These are phyloP conservation scores for Caenorhabditis remanei DNA, from an alignment of 1,140 invertebrate genomes.

Conservation along the genomic window DNA sequence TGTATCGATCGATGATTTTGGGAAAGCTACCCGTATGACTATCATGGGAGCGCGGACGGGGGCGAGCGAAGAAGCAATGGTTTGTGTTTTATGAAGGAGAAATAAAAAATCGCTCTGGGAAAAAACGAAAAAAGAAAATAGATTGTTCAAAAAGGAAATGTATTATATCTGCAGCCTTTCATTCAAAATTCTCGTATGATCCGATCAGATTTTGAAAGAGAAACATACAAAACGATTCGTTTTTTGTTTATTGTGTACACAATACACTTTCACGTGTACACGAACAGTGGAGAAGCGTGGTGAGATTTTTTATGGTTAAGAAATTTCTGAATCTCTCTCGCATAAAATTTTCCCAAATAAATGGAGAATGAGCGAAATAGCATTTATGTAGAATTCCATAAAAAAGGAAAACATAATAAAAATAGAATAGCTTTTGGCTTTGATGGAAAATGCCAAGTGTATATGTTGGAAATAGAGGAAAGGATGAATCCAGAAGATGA, in stretches of 20 bases:
- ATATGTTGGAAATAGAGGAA: neutral
- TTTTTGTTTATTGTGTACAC: too few relatives aligned
- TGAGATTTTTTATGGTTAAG: constrained; percentile 13
- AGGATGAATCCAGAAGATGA: neutral
- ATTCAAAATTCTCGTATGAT: neutral
- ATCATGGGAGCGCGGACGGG: constrained; percentile 18
- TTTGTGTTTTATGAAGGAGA: neutral
- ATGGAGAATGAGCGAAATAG: constrained; percentile 11
- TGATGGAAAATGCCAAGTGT: neutral
- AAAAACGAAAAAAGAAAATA: neutral
- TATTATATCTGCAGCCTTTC: neutral
- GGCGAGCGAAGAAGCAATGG: neutral
- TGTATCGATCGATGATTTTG: constrained; percentile 29
- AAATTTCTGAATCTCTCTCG: neutral
- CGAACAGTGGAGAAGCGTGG: neutral
- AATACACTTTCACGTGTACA: too few relatives aligned
- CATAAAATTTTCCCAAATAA: neutral
- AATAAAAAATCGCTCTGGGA: neutral
- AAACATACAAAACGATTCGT: neutral
- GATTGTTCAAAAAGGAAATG: neutral
- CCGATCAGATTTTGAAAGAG: constrained; percentile 3
- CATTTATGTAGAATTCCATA: neutral
- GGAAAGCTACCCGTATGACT: neutral
- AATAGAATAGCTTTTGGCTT: neutral
- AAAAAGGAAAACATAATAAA: constrained; percentile 1